Evolutionary conservation across 2,113 vertebrate species (phyloP).

Genomic region (Lipotes vexillifer): DNA sequence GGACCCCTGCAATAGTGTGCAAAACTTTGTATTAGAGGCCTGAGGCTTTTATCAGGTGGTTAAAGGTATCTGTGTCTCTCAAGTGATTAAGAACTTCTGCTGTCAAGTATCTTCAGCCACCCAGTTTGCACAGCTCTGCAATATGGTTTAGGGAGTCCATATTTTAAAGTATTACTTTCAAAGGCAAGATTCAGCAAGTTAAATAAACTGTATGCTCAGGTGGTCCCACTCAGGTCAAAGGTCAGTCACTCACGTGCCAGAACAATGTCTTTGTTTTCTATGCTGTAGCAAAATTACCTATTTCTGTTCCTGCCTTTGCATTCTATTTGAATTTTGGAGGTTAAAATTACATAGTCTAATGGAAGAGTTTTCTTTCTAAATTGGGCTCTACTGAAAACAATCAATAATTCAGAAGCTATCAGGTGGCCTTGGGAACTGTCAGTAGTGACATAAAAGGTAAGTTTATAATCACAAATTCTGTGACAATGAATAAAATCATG

Average conservation of each 20-base stretch:
- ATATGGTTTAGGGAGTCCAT: neutral
- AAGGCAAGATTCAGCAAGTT: neutral
- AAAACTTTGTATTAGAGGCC: neutral
- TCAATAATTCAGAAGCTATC: neutral
- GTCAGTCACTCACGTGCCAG: neutral
- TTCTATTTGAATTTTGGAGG: neutral
- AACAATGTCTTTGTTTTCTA: neutral
- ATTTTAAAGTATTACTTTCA: conserved; percentile 13
- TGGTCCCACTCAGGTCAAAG: neutral
- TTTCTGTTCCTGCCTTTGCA: neutral
- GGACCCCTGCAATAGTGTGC: neutral
- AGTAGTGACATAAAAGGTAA: neutral
- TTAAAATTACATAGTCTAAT: conserved; percentile 2
- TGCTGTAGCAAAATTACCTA: neutral
- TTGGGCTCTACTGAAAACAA: neutral
- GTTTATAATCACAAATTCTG: neutral
- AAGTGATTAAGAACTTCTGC: neutral
- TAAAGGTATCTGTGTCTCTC: neutral
- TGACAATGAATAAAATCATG: neutral
- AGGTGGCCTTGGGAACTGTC: neutral
- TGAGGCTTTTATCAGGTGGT: neutral
- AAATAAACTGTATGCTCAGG: neutral
- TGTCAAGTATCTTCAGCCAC: neutral
- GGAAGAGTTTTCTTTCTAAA: neutral
- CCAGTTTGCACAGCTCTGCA: neutral